Conservation (phyloP, 2,113 vertebrate genomes). For the Cyprinus carpio region DNA sequence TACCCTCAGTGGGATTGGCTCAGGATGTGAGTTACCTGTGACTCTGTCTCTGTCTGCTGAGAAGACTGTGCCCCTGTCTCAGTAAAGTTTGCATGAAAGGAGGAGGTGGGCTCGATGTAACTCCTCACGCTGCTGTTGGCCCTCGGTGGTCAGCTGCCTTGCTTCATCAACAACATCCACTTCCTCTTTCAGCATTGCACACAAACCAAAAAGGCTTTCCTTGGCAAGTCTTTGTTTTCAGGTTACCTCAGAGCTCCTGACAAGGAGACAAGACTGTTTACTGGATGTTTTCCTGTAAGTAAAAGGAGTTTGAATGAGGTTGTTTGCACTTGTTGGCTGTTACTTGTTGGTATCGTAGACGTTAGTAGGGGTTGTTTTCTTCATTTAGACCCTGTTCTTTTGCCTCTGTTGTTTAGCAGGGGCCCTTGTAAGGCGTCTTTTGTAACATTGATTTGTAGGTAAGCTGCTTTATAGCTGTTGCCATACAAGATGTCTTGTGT, state of each 20-base stretch:
- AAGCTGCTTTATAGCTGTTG: background rate
- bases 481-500: background rate
- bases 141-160: background rate
- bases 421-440: background rate
- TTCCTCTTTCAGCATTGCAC: conserved; percentile 16
- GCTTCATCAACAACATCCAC: conserved; percentile 26
- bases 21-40: background rate
- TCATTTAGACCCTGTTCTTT: background rate
- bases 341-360: background rate
- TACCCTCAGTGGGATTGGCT: conserved; percentile 4
- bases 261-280: conserved; percentile 14
- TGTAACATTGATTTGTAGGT: conserved; percentile 2
- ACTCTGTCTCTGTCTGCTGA: background rate
- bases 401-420: background rate
- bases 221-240: conserved; percentile 10
- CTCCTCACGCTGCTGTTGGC: conserved; percentile 11
- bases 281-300: conserved; percentile 21
- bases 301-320: background rate
- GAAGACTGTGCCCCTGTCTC: background rate
- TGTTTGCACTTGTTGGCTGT: background rate
- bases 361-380: conserved; percentile 10
- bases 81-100: background rate
- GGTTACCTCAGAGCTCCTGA: conserved; percentile 18
- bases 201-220: conserved; percentile 9
- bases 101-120: conserved; percentile 5